These are phyloP conservation scores for Magallana gigas DNA, from an alignment of 1,140 invertebrate genomes.

Conservation along the genomic window DNA sequence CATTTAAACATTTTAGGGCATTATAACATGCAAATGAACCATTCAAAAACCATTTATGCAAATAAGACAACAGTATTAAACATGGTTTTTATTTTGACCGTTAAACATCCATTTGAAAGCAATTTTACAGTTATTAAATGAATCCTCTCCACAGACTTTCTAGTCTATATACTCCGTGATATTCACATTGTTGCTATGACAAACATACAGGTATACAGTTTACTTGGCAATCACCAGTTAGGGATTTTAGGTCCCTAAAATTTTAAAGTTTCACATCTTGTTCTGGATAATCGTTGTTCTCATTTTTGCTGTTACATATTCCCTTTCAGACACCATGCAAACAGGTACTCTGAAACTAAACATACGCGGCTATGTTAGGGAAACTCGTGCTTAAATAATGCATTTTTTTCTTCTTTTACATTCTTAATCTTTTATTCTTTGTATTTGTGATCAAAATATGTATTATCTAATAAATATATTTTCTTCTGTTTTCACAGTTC, in stretches of 20 bases:
- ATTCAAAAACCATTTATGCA: no score
- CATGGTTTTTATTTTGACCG: neutral
- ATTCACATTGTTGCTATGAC: no score
- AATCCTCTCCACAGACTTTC: neutral
- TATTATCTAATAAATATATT: no score
- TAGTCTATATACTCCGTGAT: neutral
- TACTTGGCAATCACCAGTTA: no score
- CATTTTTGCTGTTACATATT: neutral
- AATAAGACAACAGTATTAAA: neutral
- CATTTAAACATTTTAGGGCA: no score
- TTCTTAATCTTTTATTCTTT: no score
- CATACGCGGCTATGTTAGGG: neutral
- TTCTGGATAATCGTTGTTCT: neutral
- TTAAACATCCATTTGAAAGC: neutral
- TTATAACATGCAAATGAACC: no score
- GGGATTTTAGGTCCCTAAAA: neutral
- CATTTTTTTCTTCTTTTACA: no score
- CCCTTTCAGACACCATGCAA: neutral
- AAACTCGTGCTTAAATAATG: no score
- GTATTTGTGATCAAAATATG: no score
- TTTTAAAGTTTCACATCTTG: neutral
- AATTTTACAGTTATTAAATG: neutral
- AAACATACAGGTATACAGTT: no score
- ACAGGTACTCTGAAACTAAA: constrained; percentile 18
- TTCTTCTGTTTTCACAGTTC: no score